Base-by-base conservation (phyloP, 1,140 invertebrate species). In the Thaumatotibia leucotreta region DNA sequence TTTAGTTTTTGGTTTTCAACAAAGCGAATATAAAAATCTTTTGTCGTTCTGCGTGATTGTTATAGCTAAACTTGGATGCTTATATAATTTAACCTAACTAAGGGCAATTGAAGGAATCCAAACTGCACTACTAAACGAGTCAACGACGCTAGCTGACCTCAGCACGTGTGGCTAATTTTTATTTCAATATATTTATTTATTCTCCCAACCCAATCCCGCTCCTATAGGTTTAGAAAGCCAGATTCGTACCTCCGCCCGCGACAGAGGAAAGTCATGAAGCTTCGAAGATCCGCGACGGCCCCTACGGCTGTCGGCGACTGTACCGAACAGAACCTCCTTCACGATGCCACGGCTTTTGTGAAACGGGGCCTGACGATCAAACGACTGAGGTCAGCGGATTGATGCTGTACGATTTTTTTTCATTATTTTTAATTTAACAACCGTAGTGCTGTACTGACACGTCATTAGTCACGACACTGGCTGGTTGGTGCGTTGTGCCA, bases 171-270 rank as follows among this genome's bases (percentile, higher is more conserved):
- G 72, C 70, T 83, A 76, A 68, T 76, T 72, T 68, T 65, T 67
- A 69, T 72, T 61, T 73, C 23, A 22, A 75, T 80, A 82, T 82
- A 76, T 86, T 84, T 89, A 84, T 85, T 88, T 91, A 77, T 80
- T 75, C 69, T 72, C 74, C 76, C 71, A 66, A 73, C 73, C 80
- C 75, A 62, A 61, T 52, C 79, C 74, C 79, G 54, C 69, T 72
- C 77, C 77, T 82, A 52, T 89, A 92, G 91, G 88, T 92, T 92
- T 91, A 88, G 84, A 80, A 89, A 84, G 76, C 89, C 91, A 79
- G 89, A 90, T 85, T 91, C 90, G 80, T 91, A 91, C 84, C 82
- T 92, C 61, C 80, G 82, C 62, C 86, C 88, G 68, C 74, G 71
- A 61, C 69, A 69, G 76, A 90, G 86, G 86, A 77, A 80, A 72